Evolutionary conservation across 2,888 invertebrate species (phyloP).

Genomic region (Nomada flava): DNA sequence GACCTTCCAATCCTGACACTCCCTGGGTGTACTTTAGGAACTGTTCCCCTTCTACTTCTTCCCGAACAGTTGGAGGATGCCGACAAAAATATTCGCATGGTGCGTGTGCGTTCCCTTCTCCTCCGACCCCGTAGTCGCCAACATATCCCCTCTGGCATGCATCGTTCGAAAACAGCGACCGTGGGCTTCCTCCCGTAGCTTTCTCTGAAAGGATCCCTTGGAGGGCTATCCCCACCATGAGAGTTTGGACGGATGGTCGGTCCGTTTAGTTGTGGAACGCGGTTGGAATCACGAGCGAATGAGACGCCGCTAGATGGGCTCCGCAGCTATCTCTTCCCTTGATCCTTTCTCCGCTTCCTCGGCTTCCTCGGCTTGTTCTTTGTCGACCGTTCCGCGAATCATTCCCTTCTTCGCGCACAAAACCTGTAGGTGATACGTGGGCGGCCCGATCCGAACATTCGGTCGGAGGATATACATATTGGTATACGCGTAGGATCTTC

Average conservation of each 20-base stretch:
- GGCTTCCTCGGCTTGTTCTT: slow-evolving; percentile 45
- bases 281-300: slow-evolving; percentile 67
- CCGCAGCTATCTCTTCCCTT: slow-evolving; percentile 46
- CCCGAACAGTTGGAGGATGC: slow-evolving; percentile 37
- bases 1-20: slow-evolving; percentile 68
- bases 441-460: slow-evolving; percentile 64
- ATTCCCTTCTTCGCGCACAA: slow-evolving; percentile 55
- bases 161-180: slow-evolving; percentile 40
- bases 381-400: slow-evolving; percentile 65
- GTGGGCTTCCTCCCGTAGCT: slow-evolving; percentile 47
- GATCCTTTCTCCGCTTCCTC: slow-evolving; percentile 56
- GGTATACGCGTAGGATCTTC: slow-evolving; percentile 39
- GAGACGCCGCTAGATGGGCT: slow-evolving; percentile 62
- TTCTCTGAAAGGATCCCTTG: slow-evolving; percentile 58
- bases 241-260: slow-evolving; percentile 42
- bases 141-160: slow-evolving; percentile 41
- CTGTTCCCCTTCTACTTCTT: slow-evolving; percentile 53
- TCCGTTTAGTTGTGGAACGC: slow-evolving; percentile 55
- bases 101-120: slow-evolving; percentile 43
- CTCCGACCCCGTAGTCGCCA: slow-evolving; percentile 1
- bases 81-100: slow-evolving; percentile 65
- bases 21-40: slow-evolving; percentile 64
- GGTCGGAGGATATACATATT: slow-evolving; percentile 1
- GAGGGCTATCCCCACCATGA: slow-evolving; percentile 59
- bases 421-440: slow-evolving; percentile 69